Evolutionary conservation across 1,140 invertebrate genomes (phyloP).

Genomic region (Arion vulgaris): DNA sequence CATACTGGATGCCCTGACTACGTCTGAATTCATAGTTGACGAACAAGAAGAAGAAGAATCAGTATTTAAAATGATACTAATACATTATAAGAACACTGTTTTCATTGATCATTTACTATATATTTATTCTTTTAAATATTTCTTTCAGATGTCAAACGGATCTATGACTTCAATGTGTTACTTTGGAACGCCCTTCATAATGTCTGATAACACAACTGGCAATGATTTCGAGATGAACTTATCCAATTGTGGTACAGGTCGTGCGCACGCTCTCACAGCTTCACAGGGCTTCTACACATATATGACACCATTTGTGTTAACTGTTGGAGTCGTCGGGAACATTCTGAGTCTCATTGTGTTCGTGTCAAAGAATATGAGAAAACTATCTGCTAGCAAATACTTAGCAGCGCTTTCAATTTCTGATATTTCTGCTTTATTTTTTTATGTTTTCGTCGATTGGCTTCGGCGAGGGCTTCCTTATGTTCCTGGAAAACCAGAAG

Average conservation of each 20-base stretch:
- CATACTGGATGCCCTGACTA: too few relatives aligned
- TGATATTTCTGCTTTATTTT: constrained; percentile 58
- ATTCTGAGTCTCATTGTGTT: constrained; percentile 61
- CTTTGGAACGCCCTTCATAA: not conserved
- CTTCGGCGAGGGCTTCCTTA: constrained; percentile 44
- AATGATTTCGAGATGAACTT: too few relatives aligned
- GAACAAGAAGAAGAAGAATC: too few relatives aligned
- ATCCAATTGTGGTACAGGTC: not conserved
- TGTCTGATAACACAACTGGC: not conserved
- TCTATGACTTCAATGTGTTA: not conserved
- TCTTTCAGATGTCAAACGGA: not conserved
- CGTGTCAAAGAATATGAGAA: constrained; percentile 57
- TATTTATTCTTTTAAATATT: not conserved
- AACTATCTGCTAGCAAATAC: constrained; percentile 61
- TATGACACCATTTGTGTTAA: constrained; percentile 39
- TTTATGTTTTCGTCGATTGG: constrained; percentile 65
- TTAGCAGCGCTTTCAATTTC: constrained; percentile 61
- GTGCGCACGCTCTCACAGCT: too few relatives aligned
- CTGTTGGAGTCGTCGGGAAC: constrained; percentile 63
- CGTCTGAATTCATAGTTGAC: too few relatives aligned
- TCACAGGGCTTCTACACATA: constrained; percentile 29
- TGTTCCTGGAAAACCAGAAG: constrained; percentile 12
- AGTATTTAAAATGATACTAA: too few relatives aligned
- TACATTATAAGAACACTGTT: too few relatives aligned
- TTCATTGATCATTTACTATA: too few relatives aligned